Base-by-base conservation (phyloP, 1,140 invertebrate genomes). In the Cyclargus thomasi region DNA sequence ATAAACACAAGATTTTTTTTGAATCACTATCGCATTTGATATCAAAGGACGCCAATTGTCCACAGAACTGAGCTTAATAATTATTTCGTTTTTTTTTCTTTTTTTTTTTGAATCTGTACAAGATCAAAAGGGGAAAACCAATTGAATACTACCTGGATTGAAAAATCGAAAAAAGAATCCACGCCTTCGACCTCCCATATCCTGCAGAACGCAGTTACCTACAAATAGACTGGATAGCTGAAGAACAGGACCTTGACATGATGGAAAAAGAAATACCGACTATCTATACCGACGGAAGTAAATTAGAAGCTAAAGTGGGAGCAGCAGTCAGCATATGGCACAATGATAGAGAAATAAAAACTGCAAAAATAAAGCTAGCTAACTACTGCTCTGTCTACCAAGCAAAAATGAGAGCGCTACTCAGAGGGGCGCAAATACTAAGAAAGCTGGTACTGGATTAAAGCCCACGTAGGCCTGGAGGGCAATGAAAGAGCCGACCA, bases 341-440 rank as follows among this genome's bases (percentile, higher is more conserved):
- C 2, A 10, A 21, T 0, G 7, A n/a, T 0, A 22, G 2, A 5
- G 63, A 64, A 53, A 53, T 11, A 1, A 64, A 53, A 17, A 20
- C n/a, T 0, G 2, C 10, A 0, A 53, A 22, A 21, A 47, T 21
- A 10, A 18, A 36, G 5, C 7, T 64, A 2, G 36, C 17, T n/a
- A 20, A 64, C 18, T 20, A 64, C 20, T 64, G 63, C 17, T 64
- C 36, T 16, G 36, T 64, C 7, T 64, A 20, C 36, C 63, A 64
- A 6, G 63, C 63, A 14, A 39, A 64, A 22, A 1, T 20, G 4
- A 5, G 6, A 6, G 63, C 63, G 0, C 21, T 64, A 2, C 39
- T 8, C 0, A 64, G 18, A 53, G 63, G 18, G 0, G 20, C 22
- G 0, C 11, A n/a, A 4, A 10, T 64, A 7, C 8, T 53, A 22